phyloP scores from a whole-genome alignment of 64 coral and sea anemone species.

The Actinia equina region DNA sequence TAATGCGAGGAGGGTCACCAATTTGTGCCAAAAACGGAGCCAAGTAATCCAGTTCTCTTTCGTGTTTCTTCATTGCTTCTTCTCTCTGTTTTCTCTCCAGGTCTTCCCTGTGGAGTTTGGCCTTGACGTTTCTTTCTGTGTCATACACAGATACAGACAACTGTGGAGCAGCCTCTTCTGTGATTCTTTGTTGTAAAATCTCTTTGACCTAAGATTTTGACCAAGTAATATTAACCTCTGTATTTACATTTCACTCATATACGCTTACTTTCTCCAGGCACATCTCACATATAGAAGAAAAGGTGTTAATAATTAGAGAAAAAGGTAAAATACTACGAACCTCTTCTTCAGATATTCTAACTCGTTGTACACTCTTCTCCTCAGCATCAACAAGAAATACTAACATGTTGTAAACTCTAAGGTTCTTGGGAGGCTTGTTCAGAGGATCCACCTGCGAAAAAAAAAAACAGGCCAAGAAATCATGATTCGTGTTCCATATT shows the following conservation, averaged over 20 bases:
- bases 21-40: conserved; percentile 98
- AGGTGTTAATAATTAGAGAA: background rate
- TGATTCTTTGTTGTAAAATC: conserved; percentile 90
- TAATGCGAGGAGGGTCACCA: conserved; percentile 92
- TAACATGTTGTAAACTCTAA: conserved; percentile 88
- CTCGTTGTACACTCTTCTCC: conserved; percentile 76
- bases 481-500: no score
- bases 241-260: no score
- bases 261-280: no score
- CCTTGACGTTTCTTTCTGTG: conserved; percentile 96
- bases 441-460: conserved; percentile 91
- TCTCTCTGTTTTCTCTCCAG: conserved; percentile 87
- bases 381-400: conserved; percentile 87
- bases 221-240: background rate
- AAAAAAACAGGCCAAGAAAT: background rate
- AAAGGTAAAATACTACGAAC: conserved; percentile 20
- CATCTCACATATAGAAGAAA: no score
- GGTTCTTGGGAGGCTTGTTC: conserved; percentile 84
- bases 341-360: conserved; percentile 93
- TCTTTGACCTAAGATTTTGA: conserved; percentile 64
- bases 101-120: conserved; percentile 87
- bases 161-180: conserved; percentile 84
- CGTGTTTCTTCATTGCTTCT: conserved; percentile 98
- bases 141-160: conserved; percentile 93
- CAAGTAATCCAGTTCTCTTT: conserved; percentile 89